phyloP scores from a whole-genome alignment of 2,797 vertebrate genomes.

The Phrynocephalus guinanensis region DNA sequence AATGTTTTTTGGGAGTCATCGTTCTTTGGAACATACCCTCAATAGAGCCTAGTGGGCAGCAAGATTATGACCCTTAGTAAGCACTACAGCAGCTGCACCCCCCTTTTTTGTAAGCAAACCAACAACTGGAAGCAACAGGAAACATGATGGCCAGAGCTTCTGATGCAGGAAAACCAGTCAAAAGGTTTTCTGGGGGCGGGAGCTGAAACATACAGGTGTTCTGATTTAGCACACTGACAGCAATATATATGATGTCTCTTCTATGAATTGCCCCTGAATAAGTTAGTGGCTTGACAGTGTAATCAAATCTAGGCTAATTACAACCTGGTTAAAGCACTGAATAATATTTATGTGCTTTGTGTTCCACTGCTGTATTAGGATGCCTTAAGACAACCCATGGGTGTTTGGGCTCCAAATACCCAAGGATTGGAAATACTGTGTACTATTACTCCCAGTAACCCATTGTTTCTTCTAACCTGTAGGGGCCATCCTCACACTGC shows the following conservation, averaged over 20 bases:
- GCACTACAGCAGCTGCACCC: no score
- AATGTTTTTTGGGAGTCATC: no score
- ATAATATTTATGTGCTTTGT: not conserved
- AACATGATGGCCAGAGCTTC: no score
- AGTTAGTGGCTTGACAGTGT: conserved; percentile 3
- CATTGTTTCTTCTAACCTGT: conserved; percentile 58
- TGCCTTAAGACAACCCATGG: not conserved
- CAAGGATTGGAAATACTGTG: not conserved
- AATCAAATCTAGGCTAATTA: not conserved
- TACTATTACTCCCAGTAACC: not conserved
- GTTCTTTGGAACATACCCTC: no score
- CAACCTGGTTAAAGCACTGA: conserved; percentile 1
- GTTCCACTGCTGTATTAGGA: conserved; percentile 18
- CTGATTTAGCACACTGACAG: not conserved
- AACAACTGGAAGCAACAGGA: no score
- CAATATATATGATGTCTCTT: not conserved
- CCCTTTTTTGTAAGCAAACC: no score
- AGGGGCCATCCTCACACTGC: conserved; percentile 69
- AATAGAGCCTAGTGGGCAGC: no score
- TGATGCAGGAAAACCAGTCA: no score
- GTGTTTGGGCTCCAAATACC: conserved; percentile 2
- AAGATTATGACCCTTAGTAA: no score
- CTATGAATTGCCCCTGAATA: conserved; percentile 8
- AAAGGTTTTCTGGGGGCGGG: no score
- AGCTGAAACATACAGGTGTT: no score